Evolutionary conservation across 2,797 vertebrate species (phyloP), one percentile per base, ranked within the genome.

Genomic region (Myotis planiceps): DNA sequence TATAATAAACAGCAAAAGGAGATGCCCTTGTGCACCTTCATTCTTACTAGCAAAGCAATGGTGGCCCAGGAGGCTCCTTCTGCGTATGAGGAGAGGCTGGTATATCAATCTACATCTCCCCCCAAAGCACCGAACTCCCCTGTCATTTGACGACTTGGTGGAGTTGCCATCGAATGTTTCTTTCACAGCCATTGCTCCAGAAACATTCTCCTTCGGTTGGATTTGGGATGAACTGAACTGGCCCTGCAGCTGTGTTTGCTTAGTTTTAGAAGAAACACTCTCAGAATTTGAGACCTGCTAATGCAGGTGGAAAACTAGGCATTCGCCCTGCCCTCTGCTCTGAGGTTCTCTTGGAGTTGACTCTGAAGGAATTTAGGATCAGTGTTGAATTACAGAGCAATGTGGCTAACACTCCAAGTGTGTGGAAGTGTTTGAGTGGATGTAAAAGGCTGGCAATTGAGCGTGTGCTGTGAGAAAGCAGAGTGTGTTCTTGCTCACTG

Each of bases 401-500:
- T 9, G 13, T 9, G 72, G 32, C 34, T 58, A 0, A 51, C 37
- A 29, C 1, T 34, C 82, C 21, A 3, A 23, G 14, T 29, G 34
- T 27, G 9, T 18, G 65, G 60, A 45, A 3, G 7, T 51, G 8
- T 27, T 51, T n/a, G 47, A 25, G 27, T 74, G 16, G 14, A 16
- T 79, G 76, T 29, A 53, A 8, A 53, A 19, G 51, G 53, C 21
- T 55, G 21, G 6, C 8, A 1, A 5, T 25, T 2, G 55, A 58
- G 25, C 25, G 12, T 6, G 58, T 60, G 58, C 58, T 6, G 0
- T 3, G n/a, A 1, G 12, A 16, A 13, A 2, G 3, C 2, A 14
- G 32, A 27, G 12, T 2, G 0, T 0, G 7, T 32, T 21, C 39
- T 9, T 5, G 72, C 25, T 42, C 13, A 5, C 2, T 5, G 42